Percentiles rank a stretch among this genome's conserved stretches.
Conservation (phyloP, 2,797 vertebrate genomes). For the Naso thynnoides region DNA sequence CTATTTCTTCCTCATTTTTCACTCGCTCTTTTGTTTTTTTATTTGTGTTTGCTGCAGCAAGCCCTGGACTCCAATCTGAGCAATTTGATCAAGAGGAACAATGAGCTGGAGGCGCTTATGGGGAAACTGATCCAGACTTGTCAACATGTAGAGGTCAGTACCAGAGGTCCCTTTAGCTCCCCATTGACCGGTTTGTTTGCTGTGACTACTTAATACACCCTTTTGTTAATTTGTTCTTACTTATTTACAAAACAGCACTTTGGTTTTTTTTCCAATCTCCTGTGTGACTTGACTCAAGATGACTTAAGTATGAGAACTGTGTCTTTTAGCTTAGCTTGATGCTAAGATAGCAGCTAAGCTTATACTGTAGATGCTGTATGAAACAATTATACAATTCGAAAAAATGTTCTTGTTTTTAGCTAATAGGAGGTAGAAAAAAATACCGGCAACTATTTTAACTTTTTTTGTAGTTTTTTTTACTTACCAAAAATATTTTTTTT, state of each 20-base stretch:
- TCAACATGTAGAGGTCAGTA: conserved; percentile 96
- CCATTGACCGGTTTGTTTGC: too few relatives aligned
- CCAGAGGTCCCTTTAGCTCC: conserved; percentile 2
- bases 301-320: too few relatives aligned
- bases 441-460: not conserved
- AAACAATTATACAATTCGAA: not conserved
- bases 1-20: not conserved
- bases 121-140: conserved; percentile 96
- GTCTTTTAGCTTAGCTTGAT: conserved; percentile 38
- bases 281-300: not conserved
- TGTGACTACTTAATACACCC: too few relatives aligned
- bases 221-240: too few relatives aligned
- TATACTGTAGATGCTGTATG: not conserved
- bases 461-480: too few relatives aligned
- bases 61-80: conserved; percentile 93
- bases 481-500: too few relatives aligned
- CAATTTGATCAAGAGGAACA: conserved; percentile 95
- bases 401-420: not conserved
- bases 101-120: conserved; percentile 95
- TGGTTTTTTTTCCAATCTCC: not conserved
- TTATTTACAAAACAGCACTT: not conserved
- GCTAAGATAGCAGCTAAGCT: conserved; percentile 6
- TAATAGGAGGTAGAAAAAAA: too few relatives aligned
- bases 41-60: conserved; percentile 85
- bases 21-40: conserved; percentile 14